Percentiles rank a stretch among this genome's conserved stretches.
phyloP scores from a whole-genome alignment of 2,888 invertebrate species.

The Ormyrus rosae region DNA sequence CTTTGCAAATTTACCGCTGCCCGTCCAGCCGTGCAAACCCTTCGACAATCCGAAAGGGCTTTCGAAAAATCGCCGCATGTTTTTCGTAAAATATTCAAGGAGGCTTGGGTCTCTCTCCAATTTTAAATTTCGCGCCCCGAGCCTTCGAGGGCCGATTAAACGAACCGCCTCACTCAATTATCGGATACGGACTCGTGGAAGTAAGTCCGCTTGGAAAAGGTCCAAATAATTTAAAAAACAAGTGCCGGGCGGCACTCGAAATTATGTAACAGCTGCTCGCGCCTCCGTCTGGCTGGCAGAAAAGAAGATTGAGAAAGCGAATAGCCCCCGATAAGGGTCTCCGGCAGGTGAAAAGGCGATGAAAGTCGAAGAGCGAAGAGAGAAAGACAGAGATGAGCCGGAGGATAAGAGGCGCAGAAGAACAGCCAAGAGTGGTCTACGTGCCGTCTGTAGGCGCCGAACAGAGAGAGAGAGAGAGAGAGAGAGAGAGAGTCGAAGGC shows the following conservation, averaged over 20 bases:
- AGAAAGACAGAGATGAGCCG: constrained; percentile 42
- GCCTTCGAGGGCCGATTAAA: too few relatives aligned
- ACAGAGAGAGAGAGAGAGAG: neutral
- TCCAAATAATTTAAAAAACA: constrained; percentile 34
- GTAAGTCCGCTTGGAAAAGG: constrained; percentile 5
- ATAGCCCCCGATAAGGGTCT: constrained; percentile 35
- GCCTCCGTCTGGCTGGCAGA: neutral
- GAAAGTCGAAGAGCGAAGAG: constrained; percentile 32
- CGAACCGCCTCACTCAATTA: too few relatives aligned
- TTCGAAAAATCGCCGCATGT: too few relatives aligned
- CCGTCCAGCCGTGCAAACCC: too few relatives aligned
- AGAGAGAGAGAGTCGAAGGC: constrained; percentile 52
- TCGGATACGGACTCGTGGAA: too few relatives aligned
- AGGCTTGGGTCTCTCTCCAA: too few relatives aligned
- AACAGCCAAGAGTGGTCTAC: neutral
- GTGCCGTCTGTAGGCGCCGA: neutral
- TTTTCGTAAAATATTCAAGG: too few relatives aligned
- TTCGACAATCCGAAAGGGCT: too few relatives aligned
- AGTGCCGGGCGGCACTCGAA: neutral
- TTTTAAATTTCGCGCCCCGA: too few relatives aligned
- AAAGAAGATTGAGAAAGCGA: constrained; percentile 34
- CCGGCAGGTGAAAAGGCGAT: constrained; percentile 43
- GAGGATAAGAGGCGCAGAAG: constrained; percentile 19
- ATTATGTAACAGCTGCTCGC: constrained; percentile 29
- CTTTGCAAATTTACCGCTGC: too few relatives aligned